Conservation (phyloP, 2,888 invertebrate genomes). For the Trachelus tabidus region DNA sequence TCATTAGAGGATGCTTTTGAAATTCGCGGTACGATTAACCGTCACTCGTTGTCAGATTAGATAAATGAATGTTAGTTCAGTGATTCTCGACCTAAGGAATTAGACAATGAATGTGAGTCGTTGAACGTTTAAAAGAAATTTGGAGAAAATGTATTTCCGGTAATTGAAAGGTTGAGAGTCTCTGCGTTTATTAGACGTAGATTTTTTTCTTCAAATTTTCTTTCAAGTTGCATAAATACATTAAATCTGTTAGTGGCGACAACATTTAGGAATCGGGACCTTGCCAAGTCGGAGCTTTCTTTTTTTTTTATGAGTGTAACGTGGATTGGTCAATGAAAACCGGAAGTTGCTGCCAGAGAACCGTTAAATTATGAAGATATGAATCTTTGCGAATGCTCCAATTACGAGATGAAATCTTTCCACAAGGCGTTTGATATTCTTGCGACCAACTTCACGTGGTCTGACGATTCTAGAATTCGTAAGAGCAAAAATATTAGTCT, state of each 20-base stretch:
- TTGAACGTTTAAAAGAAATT: neutral
- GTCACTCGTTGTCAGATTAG: neutral
- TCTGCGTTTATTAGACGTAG: conserved; percentile 15
- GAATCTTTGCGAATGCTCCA: neutral
- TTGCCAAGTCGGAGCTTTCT: conserved; percentile 1
- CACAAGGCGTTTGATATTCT: neutral
- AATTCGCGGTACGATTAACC: neutral
- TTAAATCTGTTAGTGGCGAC: conserved; percentile 19
- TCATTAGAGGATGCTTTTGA: neutral
- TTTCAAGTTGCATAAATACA: conserved; percentile 7
- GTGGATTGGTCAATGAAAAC: neutral
- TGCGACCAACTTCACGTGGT: neutral
- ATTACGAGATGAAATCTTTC: neutral
- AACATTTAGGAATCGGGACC: conserved; percentile 12
- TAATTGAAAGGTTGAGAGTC: conserved; percentile 20
- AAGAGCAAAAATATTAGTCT: neutral
- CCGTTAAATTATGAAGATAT: neutral
- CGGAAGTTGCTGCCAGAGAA: neutral
- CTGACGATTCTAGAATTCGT: neutral
- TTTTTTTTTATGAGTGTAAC: neutral
- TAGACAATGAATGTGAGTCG: neutral
- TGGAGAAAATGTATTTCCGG: neutral
- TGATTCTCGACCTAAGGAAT: conserved; percentile 20
- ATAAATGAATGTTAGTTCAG: conserved; percentile 6
- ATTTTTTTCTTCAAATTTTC: conserved; percentile 2